Evolutionary conservation across 2,113 vertebrate species (phyloP).

Genomic region (Chrysochloris asiatica): DNA sequence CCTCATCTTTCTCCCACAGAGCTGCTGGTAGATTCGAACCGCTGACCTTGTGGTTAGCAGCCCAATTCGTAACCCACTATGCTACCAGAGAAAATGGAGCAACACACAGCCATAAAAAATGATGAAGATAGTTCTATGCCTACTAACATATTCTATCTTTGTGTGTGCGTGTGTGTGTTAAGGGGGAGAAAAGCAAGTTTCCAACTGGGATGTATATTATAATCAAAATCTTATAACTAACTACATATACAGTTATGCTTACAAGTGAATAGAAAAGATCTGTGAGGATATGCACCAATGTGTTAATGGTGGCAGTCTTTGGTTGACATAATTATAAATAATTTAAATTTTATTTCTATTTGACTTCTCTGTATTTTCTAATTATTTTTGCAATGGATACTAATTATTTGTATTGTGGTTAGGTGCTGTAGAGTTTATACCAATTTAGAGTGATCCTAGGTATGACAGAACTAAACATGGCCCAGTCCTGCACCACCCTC

Average conservation of each 20-base stretch:
- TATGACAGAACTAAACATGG: too few species aligned
- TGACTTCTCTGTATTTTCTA: slow-evolving; percentile 12
- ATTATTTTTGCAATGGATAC: not conserved
- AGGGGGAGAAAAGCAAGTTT: slow-evolving; percentile 13
- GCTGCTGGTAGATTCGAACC: too few species aligned
- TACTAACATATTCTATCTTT: not conserved
- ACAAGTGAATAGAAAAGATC: not conserved
- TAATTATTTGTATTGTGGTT: not conserved
- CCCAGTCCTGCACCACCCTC: not conserved
- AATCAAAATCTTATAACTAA: not conserved
- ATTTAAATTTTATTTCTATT: slow-evolving; percentile 1
- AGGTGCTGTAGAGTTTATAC: too few species aligned
- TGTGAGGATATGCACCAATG: not conserved
- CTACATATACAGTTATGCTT: not conserved
- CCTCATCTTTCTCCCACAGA: too few species aligned
- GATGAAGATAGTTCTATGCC: not conserved
- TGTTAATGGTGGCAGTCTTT: not conserved
- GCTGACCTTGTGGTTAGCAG: too few species aligned
- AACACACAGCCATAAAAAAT: slow-evolving; percentile 7
- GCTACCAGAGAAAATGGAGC: not conserved
- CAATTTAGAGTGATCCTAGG: too few species aligned
- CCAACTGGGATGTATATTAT: not conserved
- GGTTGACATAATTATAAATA: not conserved
- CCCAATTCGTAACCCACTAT: too few species aligned
- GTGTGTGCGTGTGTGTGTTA: too few species aligned